Percentiles rank a stretch among this genome's conserved stretches.
Conservation (phyloP, 2,797 vertebrate genomes). For the Columba guinea region DNA sequence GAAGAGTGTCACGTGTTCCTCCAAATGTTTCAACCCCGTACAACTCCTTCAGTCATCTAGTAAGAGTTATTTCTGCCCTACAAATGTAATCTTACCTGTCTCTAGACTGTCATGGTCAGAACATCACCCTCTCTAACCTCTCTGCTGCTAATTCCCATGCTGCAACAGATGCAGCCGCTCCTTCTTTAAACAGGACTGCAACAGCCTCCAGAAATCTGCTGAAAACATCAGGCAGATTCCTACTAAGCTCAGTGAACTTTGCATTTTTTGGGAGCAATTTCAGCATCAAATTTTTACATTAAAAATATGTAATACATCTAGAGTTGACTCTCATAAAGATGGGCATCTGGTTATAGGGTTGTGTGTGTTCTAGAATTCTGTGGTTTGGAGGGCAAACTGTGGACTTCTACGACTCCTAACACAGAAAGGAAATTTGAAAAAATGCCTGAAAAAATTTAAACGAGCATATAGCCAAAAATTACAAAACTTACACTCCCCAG, state of each 20-base stretch:
- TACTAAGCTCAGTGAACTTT: background rate
- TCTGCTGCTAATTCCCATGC: background rate
- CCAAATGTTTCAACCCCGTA: background rate
- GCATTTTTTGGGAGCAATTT: background rate
- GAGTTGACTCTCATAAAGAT: background rate
- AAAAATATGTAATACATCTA: background rate
- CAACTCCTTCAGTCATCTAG: background rate
- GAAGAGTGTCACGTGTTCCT: background rate
- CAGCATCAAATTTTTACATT: background rate
- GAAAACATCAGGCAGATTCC: background rate
- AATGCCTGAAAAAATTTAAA: background rate
- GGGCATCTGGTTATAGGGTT: background rate
- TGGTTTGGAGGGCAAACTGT: accelerated
- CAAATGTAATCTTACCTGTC: background rate
- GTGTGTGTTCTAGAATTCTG: background rate
- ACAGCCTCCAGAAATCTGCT: background rate
- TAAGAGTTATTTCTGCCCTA: background rate
- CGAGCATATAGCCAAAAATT: background rate
- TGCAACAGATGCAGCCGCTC: accelerated
- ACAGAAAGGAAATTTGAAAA: background rate
- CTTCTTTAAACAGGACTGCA: background rate
- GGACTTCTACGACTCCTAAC: background rate
- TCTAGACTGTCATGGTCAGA: background rate
- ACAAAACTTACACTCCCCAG: background rate
- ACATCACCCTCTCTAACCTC: background rate